These are phyloP conservation scores for Drosophila greeni DNA, from an alignment of 2,888 invertebrate species.

Conservation along the genomic window DNA sequence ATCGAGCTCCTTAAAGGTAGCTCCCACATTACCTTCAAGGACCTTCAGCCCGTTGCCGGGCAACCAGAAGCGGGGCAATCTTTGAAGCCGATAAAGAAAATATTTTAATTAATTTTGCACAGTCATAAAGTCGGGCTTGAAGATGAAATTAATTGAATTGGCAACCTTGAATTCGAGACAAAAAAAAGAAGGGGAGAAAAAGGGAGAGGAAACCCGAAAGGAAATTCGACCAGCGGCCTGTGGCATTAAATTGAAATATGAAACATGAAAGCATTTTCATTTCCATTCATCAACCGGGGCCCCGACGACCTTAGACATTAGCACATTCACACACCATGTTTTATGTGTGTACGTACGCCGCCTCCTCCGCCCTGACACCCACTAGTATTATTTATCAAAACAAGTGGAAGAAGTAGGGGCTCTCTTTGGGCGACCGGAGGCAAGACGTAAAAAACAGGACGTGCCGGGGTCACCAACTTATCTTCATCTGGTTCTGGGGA, in stretches of 20 bases:
- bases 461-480: conserved; percentile 59
- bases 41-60: conserved; percentile 14
- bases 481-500: conserved; percentile 55
- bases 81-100: conserved; percentile 17
- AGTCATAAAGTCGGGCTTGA: conserved; percentile 36
- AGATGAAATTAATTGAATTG: conserved; percentile 61
- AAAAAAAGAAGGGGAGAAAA: background rate
- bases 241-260: conserved; percentile 66
- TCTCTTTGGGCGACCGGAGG: conserved; percentile 1
- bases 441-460: conserved; percentile 46
- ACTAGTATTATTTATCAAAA: conserved; percentile 55
- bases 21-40: conserved; percentile 20
- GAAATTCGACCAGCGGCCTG: conserved; percentile 36
- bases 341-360: conserved; percentile 7
- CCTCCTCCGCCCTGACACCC: conserved; percentile 3
- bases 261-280: conserved; percentile 67
- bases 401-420: conserved; percentile 15
- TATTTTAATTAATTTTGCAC: conserved; percentile 52
- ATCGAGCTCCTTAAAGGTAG: conserved; percentile 1
- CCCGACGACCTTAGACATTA: conserved; percentile 66
- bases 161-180: conserved; percentile 38
- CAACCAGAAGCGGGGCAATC: conserved; percentile 14
- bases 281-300: conserved; percentile 57
- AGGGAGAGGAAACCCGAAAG: conserved; percentile 8
- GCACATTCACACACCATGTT: conserved; percentile 61